Conservation (phyloP, 2,113 vertebrate genomes). For the Anas platyrhynchos region DNA sequence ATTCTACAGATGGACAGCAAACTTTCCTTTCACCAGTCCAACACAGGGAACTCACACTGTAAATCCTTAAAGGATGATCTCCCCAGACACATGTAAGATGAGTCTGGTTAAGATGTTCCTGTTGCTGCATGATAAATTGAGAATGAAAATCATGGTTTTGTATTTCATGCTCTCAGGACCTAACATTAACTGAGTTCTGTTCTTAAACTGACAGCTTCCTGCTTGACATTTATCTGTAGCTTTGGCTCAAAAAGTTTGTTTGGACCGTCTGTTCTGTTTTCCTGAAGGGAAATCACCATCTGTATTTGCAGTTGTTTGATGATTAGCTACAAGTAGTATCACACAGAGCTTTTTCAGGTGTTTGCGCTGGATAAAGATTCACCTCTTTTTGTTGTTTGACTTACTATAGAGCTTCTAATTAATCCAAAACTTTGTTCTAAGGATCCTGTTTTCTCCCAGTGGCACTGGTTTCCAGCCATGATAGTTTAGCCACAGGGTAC, state of each 20-base stretch:
- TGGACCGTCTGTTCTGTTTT: background rate
- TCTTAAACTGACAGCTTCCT: background rate
- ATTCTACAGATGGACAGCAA: background rate
- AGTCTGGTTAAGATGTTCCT: background rate
- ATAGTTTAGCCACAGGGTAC: background rate
- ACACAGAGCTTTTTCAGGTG: background rate
- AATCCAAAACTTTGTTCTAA: background rate
- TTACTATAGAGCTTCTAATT: background rate
- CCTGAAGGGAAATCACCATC: background rate
- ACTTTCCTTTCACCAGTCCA: background rate
- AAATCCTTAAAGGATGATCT: background rate
- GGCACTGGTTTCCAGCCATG: background rate
- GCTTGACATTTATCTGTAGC: constrained; percentile 8
- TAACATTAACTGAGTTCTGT: background rate
- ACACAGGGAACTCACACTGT: background rate
- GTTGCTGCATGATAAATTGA: background rate
- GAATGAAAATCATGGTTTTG: background rate
- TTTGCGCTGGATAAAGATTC: background rate
- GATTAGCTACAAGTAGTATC: background rate
- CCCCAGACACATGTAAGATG: background rate
- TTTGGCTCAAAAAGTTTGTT: background rate
- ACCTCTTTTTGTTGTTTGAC: background rate
- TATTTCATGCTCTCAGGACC: background rate
- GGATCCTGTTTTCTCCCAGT: background rate
- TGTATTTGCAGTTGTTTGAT: background rate